Conservation (phyloP, 2,888 invertebrate genomes). For the Plagodis dolabraria region DNA sequence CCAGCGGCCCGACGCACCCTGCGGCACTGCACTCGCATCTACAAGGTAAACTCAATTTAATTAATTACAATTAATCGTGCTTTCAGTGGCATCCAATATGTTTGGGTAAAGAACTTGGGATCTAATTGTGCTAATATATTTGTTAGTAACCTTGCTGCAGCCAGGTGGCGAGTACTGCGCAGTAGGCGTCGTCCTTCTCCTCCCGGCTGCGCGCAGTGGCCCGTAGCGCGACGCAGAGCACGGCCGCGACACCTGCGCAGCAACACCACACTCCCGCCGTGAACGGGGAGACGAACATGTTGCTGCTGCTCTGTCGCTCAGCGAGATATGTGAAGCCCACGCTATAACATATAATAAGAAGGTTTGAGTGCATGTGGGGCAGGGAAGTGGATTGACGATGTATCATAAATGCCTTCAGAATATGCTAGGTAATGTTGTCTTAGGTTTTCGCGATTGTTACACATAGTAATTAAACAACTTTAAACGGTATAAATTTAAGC, state of each 20-base stretch:
- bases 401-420: too few relatives aligned
- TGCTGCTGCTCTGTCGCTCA: slow-evolving; percentile 70
- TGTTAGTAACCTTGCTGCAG: slow-evolving; percentile 65
- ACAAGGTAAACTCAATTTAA: too few relatives aligned
- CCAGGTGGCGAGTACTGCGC: slow-evolving; percentile 66
- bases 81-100: too few relatives aligned
- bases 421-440: too few relatives aligned
- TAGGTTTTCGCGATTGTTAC: too few relatives aligned
- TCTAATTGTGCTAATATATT: not conserved
- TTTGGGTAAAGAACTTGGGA: too few relatives aligned
- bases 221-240: slow-evolving; percentile 59
- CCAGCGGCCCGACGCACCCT: slow-evolving; percentile 64
- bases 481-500: too few relatives aligned
- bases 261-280: slow-evolving; percentile 63
- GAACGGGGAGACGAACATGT: slow-evolving; percentile 73
- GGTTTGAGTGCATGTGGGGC: not conserved
- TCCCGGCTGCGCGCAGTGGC: slow-evolving; percentile 50
- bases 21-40: slow-evolving; percentile 72
- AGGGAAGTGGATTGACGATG: too few relatives aligned
- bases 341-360: slow-evolving; percentile 40
- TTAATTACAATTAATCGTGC: too few relatives aligned
- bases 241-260: slow-evolving; percentile 50
- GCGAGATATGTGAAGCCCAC: slow-evolving; percentile 72
- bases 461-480: too few relatives aligned
- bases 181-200: slow-evolving; percentile 65